A percentile compares a stretch with the other conserved stretches of the same genome.
These are phyloP conservation scores for Toxonevra muliebris DNA, from an alignment of 2,888 invertebrate genomes.

Conservation along the genomic window DNA sequence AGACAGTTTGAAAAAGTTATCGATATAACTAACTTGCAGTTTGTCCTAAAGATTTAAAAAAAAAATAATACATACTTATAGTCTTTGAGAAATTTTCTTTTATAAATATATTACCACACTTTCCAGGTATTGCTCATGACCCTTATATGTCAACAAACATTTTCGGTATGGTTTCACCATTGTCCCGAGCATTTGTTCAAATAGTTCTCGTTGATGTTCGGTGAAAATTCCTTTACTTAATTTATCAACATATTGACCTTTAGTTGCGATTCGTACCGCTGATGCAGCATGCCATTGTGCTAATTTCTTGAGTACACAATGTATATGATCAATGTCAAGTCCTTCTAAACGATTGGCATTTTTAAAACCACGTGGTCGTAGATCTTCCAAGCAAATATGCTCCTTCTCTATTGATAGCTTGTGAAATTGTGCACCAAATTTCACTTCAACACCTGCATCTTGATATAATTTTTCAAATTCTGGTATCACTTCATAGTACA, in stretches of 20 bases:
- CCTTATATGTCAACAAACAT: conserved; percentile 41
- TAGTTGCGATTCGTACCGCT: no score
- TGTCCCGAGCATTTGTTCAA: conserved; percentile 28
- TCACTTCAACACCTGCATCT: conserved; percentile 34
- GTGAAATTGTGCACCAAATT: conserved; percentile 37
- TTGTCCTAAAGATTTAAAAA: conserved; percentile 7
- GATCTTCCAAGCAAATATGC: conserved; percentile 49
- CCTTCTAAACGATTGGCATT: conserved; percentile 50
- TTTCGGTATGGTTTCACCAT: conserved; percentile 28
- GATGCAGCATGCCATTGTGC: no score
- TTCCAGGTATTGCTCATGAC: conserved; percentile 44
- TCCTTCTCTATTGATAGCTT: conserved; percentile 26
- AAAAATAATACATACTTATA: no score
- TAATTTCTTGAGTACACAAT: conserved; percentile 46
- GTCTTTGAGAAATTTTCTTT: no score
- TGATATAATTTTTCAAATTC: conserved; percentile 43
- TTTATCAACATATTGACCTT: conserved; percentile 39
- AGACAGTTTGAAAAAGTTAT: conserved; percentile 24
- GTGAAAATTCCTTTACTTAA: conserved; percentile 35
- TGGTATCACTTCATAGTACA: conserved; percentile 39
- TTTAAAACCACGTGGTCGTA: conserved; percentile 45
- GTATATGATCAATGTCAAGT: conserved; percentile 48
- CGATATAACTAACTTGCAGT: conserved; percentile 32
- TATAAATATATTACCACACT: conserved; percentile 35
- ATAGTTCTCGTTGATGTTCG: conserved; percentile 30